Evolutionary conservation across 2,888 invertebrate species (phyloP), one percentile per base, ranked within the genome.

Genomic region (Phyto melanocephala): DNA sequence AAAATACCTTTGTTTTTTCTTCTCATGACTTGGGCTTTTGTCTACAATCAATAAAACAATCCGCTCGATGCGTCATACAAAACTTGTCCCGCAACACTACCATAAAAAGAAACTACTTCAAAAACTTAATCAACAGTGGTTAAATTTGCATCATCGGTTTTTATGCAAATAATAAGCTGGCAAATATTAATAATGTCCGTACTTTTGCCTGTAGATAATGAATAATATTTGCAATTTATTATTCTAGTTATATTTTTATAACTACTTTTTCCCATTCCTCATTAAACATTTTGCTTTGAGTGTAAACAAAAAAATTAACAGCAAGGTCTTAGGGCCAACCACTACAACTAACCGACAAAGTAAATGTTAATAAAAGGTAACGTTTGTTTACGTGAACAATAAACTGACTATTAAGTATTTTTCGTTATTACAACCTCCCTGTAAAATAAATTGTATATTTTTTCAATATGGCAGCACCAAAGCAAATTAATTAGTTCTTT

Each of bases 91-190:
- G 56, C 45, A 2, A 54, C 68, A 15, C 68, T 7, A 45, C 50
- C 42, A 52, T 68, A 60, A 11, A 77, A 17, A 8, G 50, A 11
- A 22, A 68, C 35, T 7, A 68, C n/a, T 4, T 68, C 33, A 17
- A 68, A 33, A 13, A 45, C n/a, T 37, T 70, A 37, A 33, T 47
- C 58, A 47, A 22, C 22, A 56, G 0, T n/a, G 15, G 17, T 50
- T 3, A 37, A 40, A 62, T 77, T 68, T 78, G 71, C 83, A 68
- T 83, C 40, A 81, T 40, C 20, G n/a, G 77, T 62, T 70, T 70
- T 62, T 35, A 77, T 56, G 52, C 50, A 77, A 33, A 60, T 68
- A 50, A 75, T 45, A 20, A 56, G 47, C 47, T 65, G 77, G n/a
- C n/a, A 60, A 58, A 60, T 62, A 24, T 63, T 40, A n/a, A 15